Conservation (phyloP, 2,888 invertebrate genomes). For the Herminia tarsipennalis region DNA sequence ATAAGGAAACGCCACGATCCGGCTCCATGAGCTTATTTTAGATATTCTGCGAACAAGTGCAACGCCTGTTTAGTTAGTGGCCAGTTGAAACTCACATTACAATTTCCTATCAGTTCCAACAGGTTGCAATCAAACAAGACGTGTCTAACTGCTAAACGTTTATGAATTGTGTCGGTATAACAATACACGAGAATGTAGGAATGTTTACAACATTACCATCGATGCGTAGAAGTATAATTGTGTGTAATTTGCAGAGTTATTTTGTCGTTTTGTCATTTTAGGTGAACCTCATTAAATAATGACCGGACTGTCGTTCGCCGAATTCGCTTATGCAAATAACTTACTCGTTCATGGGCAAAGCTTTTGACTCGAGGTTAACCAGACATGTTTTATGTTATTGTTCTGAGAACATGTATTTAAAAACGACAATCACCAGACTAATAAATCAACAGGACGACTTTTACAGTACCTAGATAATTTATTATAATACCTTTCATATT, state of each 20-base stretch:
- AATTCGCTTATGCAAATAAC: slow-evolving; percentile 68
- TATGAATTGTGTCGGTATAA: slow-evolving; percentile 12
- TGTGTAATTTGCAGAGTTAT: slow-evolving; percentile 53
- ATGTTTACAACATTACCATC: slow-evolving; percentile 15
- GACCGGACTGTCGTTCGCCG: slow-evolving; percentile 59
- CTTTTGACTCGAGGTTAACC: slow-evolving; percentile 55
- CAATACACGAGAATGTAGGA: no score
- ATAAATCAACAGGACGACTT: slow-evolving; percentile 42
- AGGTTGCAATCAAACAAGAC: slow-evolving; percentile 19
- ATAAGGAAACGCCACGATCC: slow-evolving; percentile 66
- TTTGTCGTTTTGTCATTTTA: slow-evolving; percentile 58
- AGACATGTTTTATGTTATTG: slow-evolving; percentile 53
- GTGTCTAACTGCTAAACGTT: slow-evolving; percentile 34
- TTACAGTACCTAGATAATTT: slow-evolving; percentile 10
- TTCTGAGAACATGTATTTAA: slow-evolving; percentile 52
- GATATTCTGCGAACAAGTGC: slow-evolving; percentile 55
- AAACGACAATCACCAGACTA: slow-evolving; percentile 45
- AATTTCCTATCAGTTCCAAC: slow-evolving; percentile 12
- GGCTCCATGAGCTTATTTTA: slow-evolving; percentile 45
- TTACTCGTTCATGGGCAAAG: slow-evolving; percentile 51
- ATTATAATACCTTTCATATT: background rate
- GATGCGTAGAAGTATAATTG: slow-evolving; percentile 30
- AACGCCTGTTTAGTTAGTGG: slow-evolving; percentile 19
- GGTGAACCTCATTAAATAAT: slow-evolving; percentile 63
- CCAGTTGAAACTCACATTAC: slow-evolving; percentile 12